Evolutionary conservation across 2,888 invertebrate species (phyloP).

Genomic region (Tridacna crocea): DNA sequence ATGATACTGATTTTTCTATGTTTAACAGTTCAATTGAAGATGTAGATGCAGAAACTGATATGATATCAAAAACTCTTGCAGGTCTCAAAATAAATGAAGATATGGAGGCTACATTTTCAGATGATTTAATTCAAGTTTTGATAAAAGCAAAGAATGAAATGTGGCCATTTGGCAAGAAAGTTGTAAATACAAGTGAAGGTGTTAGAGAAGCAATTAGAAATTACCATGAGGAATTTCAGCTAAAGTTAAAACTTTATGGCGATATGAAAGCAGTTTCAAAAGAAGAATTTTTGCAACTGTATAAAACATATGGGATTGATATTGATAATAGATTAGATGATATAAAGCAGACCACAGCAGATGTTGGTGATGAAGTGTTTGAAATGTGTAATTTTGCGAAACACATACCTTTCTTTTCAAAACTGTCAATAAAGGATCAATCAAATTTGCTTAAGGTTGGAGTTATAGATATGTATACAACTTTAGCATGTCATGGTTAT

Average conservation of each 20-base stretch:
- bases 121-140: conserved; percentile 25
- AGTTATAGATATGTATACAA: conserved; percentile 43
- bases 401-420: conserved; percentile 51
- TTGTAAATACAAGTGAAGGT: conserved; percentile 29
- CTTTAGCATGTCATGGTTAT: conserved; percentile 34
- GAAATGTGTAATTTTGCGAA: conserved; percentile 54
- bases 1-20: background rate
- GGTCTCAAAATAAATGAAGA: conserved; percentile 3
- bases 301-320: conserved; percentile 51
- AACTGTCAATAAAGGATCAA: conserved; percentile 47
- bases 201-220: conserved; percentile 26
- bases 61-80: conserved; percentile 5
- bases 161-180: conserved; percentile 46
- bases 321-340: conserved; percentile 48
- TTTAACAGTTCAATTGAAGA: background rate
- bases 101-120: conserved; percentile 3
- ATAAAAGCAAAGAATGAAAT: conserved; percentile 43
- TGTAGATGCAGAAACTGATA: background rate
- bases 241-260: conserved; percentile 43
- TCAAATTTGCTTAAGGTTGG: conserved; percentile 45
- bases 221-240: conserved; percentile 43
- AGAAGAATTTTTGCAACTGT: conserved; percentile 47
- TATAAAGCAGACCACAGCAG: conserved; percentile 27
- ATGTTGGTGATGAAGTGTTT: conserved; percentile 36
- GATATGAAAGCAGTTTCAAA: conserved; percentile 42